Base-by-base conservation (phyloP, 2,888 invertebrate genomes). In the Molanna angustata region DNA sequence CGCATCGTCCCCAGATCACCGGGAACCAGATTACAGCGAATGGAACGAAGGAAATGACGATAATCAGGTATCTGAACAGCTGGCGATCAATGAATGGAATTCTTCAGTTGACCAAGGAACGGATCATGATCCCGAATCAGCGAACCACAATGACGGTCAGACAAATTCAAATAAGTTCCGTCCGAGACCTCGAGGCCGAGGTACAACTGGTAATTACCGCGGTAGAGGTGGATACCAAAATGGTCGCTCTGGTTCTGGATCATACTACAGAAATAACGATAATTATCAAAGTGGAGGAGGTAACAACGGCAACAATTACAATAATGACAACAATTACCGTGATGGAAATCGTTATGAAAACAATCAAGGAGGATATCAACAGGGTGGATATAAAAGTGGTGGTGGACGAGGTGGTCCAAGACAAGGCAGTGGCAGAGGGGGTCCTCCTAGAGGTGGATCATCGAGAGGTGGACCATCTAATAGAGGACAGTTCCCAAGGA, bases 301-400 rank as follows among this genome's bases (percentile, higher is more conserved):
- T 4, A 22, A 39, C 2, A 31, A 39, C 7, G 51, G 32, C n/a
- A 18, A 22, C 14, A 52, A 35, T 47, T 61, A 44, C 56, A 60
- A 43, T 63, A 64, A 53, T 58, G 67, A 7, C 67, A 67, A 54
- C 62, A 62, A 22, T 59, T 66, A 49, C 49, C 60, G 57, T 59
- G 65, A 19, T 2, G 55, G 35, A 53, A 58, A 42, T 47, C 58
- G 49, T 40, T 58, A 51, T 33, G 58, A 59, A n/a, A 54, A 56
- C 19, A 47, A 46, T 14, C 40, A 37, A 13, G 45, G 75, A 72
- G 59, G 62, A 14, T 62, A 62, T 31, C 60, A 62, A 11, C 71
- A 72, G 57, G 67, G 65, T 62, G 73, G 72, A 58, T 80, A 78
- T 66, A 78, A 76, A 64, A 41, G 20, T 21, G 41, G 48, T 9